A percentile compares a stretch with the other conserved stretches of the same genome.
phyloP scores from a whole-genome alignment of 2,888 invertebrate genomes.

The Chaetoderma sp. region DNA sequence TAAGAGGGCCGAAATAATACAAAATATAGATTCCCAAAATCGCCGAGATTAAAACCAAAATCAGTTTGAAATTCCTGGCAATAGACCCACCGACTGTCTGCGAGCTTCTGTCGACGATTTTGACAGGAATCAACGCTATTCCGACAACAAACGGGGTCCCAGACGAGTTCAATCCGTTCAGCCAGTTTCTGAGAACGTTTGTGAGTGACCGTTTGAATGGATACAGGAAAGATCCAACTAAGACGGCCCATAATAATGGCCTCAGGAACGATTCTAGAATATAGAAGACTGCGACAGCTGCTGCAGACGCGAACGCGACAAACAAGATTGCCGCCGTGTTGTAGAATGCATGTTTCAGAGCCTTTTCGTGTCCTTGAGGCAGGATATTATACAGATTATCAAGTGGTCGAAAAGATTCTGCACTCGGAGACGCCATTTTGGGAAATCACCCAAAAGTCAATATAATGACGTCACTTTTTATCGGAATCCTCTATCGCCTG shows the following conservation, averaged over 20 bases:
- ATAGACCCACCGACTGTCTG: constrained; percentile 81
- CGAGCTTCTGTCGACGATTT: constrained; percentile 81
- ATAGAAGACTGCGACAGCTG: constrained; percentile 67
- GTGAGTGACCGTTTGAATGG: constrained; percentile 90
- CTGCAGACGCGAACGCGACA: constrained; percentile 76
- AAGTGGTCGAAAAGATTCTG: constrained; percentile 44
- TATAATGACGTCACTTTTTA: too few species aligned
- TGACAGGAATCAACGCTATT: constrained; percentile 75
- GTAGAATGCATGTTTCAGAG: constrained; percentile 91
- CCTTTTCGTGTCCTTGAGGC: constrained; percentile 77
- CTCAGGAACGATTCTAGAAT: constrained; percentile 89
- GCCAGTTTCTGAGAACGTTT: constrained; percentile 83
- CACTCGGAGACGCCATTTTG: constrained; percentile 38
- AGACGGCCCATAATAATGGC: constrained; percentile 93
- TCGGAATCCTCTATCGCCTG: too few species aligned
- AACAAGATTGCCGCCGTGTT: constrained; percentile 87
- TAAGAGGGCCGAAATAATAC: constrained; percentile 79
- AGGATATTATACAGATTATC: constrained; percentile 55
- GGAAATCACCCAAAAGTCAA: too few species aligned
- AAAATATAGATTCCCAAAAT: constrained; percentile 75
- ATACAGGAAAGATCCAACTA: constrained; percentile 97
- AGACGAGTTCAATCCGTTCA: constrained; percentile 55
- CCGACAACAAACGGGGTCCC: constrained; percentile 71
- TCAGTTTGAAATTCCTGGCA: constrained; percentile 77
- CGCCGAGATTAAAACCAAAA: constrained; percentile 71